phyloP scores from a whole-genome alignment of 1,140 invertebrate genomes.

The Aphelinus atriplicis region DNA sequence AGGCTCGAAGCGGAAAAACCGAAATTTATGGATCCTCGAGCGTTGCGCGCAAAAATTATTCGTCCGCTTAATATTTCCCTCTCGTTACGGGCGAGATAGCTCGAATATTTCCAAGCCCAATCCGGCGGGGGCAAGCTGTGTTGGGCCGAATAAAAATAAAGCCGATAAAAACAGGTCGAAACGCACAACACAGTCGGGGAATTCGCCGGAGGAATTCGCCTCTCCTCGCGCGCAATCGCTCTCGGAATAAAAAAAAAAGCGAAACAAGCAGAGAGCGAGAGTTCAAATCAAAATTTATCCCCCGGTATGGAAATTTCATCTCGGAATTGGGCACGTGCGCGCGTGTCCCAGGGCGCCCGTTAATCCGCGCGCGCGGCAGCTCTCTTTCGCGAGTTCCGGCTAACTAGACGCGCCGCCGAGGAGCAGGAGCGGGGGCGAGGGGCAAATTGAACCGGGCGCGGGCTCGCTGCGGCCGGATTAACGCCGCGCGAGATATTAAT shows the following conservation, averaged over 20 bases:
- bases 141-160: not conserved
- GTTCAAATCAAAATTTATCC: conserved; percentile 24
- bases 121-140: too few species aligned
- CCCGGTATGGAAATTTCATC: not conserved
- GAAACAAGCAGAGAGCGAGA: conserved; percentile 7
- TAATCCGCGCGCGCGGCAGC: conserved; percentile 16
- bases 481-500: conserved; percentile 34
- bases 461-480: conserved; percentile 6
- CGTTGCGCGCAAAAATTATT: too few species aligned
- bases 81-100: too few species aligned
- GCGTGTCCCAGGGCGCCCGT: conserved; percentile 24
- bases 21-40: not conserved
- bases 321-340: too few species aligned
- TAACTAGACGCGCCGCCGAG: too few species aligned
- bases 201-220: too few species aligned
- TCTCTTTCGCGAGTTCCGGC: not conserved
- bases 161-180: not conserved
- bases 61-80: too few species aligned
- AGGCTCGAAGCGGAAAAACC: not conserved
- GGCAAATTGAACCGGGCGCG: conserved; percentile 25
- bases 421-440: not conserved
- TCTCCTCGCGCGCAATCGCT: too few species aligned
- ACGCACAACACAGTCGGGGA: too few species aligned
- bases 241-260: not conserved
- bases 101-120: too few species aligned